These are phyloP conservation scores for Bombyx mandarina DNA, from an alignment of 1,140 invertebrate genomes.

Conservation along the genomic window DNA sequence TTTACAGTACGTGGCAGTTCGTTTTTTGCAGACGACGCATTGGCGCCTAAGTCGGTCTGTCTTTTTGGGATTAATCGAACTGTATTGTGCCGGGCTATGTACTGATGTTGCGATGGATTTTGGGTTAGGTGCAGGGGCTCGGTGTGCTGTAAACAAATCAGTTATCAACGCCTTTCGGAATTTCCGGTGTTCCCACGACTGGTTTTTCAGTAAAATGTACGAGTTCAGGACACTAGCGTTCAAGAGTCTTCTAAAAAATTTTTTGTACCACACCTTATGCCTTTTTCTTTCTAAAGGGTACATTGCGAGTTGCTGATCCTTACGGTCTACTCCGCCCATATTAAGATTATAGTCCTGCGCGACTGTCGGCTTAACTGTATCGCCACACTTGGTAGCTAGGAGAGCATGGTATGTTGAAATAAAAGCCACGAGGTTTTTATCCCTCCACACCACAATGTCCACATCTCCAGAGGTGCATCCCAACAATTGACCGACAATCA, in stretches of 20 bases:
- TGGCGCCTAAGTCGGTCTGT: no score
- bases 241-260: constrained; percentile 7
- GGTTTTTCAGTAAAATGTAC: no score
- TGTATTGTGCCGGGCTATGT: no score
- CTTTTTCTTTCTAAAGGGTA: constrained; percentile 7
- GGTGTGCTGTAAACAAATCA: no score
- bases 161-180: no score
- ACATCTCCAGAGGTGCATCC: constrained; percentile 9
- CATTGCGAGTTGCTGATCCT: constrained; percentile 9
- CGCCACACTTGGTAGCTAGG: not conserved
- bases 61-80: no score
- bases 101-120: no score
- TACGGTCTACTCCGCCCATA: constrained; percentile 9
- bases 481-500: constrained; percentile 8
- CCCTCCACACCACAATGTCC: constrained; percentile 3
- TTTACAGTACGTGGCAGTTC: no score
- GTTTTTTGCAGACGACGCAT: no score
- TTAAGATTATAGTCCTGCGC: constrained; percentile 6
- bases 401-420: constrained; percentile 10
- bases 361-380: constrained; percentile 1
- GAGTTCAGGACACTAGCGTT: constrained; percentile 8
- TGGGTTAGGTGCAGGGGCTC: no score
- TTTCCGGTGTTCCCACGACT: no score
- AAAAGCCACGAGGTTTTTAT: constrained; percentile 5
- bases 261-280: not conserved